Evolutionary conservation across 2,888 invertebrate genomes (phyloP), one percentile per base, ranked within the genome.

Genomic region (Danaus chrysippus): DNA sequence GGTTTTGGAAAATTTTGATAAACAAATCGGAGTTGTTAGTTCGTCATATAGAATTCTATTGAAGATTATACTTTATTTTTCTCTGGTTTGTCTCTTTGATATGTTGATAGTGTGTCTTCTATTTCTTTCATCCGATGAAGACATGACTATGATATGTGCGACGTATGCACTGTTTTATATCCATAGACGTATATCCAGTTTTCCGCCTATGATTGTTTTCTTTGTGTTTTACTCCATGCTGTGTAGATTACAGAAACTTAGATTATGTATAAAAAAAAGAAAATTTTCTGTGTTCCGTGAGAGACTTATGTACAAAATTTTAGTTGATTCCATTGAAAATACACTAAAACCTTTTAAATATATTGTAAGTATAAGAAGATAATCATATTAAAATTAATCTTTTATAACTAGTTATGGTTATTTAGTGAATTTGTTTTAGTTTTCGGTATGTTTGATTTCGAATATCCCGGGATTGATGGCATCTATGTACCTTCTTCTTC

Each of bases 381-480:
- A 3, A 34, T 6, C 23, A 34, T 1, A 6, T 1, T 6, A 34
- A 34, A 8, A 34, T 1, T 1, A 34, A 3, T 34, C 23, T 34
- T 8, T 34, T 34, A 34, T 34, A 1, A 34, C 6, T 34, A 34
- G 8, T 34, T 34, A 34, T 6, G 10, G 1, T 17, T 17, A 17
- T 17, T 2, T 9, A 10, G 6, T 17, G 11, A 10, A 49, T 17
- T 49, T 10, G 15, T 49, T 49, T 17, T 49, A 49, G 49, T 49
- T 49, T 17, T 10, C 17, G 1, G 17, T 49, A 17, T 17, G 17
- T 49, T 49, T 49, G 17, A 15, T 49, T 15, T 15, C 17, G 17
- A 49, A 49, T 11, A 17, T 49, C 17, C 49, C 49, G 17, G 49
- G 17, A 49, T 2, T 49, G 11, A 49, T 49, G 49, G 49, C 49